Evolutionary conservation across 2,888 invertebrate genomes (phyloP).

Genomic region (Azorinus chamasolen): DNA sequence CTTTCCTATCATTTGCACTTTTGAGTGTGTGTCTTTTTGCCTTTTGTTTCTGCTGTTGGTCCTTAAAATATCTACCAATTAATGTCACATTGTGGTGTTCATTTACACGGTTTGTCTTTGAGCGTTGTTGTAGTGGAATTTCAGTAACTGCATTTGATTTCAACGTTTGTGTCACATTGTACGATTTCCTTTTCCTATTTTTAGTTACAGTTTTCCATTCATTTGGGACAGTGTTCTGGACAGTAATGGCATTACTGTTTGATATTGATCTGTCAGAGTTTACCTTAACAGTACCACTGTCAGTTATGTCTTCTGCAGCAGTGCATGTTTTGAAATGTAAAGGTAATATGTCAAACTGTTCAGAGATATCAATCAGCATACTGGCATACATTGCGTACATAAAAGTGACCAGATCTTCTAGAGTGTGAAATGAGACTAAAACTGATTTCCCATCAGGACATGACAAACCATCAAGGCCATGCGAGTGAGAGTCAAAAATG

Average conservation of each 20-base stretch:
- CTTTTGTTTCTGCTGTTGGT: constrained; percentile 8
- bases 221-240: too few species aligned
- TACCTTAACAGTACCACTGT: too few species aligned
- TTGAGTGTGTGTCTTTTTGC: too few species aligned
- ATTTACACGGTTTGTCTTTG: too few species aligned
- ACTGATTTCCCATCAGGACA: constrained; percentile 34
- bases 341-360: constrained; percentile 35
- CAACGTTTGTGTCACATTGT: too few species aligned
- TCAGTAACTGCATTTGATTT: too few species aligned
- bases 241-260: too few species aligned
- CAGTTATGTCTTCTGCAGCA: neutral
- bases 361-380: constrained; percentile 13
- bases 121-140: too few species aligned
- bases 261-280: too few species aligned
- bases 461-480: constrained; percentile 29
- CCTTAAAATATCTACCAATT: constrained; percentile 1
- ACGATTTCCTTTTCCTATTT: too few species aligned
- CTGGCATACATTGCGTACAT: constrained; percentile 26
- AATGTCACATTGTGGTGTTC: too few species aligned
- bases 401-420: constrained; percentile 30
- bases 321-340: constrained; percentile 4
- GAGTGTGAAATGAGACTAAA: constrained; percentile 10
- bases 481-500: constrained; percentile 39
- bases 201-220: too few species aligned
- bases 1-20: neutral